Conservation (phyloP, 2,113 vertebrate genomes). For the Pituophis catenifer region DNA sequence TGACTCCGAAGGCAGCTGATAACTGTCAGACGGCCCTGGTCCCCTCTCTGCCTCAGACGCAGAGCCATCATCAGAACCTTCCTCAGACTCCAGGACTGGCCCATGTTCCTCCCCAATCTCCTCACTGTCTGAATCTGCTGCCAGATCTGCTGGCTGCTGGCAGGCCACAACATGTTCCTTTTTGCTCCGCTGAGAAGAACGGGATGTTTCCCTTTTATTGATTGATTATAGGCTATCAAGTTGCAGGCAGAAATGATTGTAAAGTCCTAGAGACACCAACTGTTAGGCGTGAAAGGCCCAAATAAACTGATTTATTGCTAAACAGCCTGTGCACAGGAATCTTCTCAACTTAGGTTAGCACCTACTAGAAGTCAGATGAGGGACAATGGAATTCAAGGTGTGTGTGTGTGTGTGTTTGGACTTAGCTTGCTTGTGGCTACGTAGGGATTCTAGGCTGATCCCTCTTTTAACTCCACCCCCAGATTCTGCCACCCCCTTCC, state of each 20-base stretch:
- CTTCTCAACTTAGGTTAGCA: background rate
- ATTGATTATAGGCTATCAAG: background rate
- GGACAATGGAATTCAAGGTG: background rate
- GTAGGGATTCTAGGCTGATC: background rate
- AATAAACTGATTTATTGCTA: background rate
- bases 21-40: too few relatives aligned
- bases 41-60: too few relatives aligned
- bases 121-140: too few relatives aligned
- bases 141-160: too few relatives aligned
- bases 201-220: background rate
- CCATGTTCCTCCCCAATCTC: too few relatives aligned
- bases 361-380: background rate
- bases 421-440: background rate
- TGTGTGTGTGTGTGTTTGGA: background rate
- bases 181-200: background rate
- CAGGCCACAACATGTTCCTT: background rate
- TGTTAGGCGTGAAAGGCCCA: background rate
- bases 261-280: background rate
- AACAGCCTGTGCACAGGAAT: background rate
- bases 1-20: too few relatives aligned
- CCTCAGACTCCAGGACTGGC: too few relatives aligned
- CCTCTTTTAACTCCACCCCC: background rate
- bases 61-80: too few relatives aligned
- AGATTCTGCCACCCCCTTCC: background rate
- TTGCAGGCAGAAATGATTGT: background rate